Evolutionary conservation across 1,140 invertebrate species (phyloP), one percentile per base, ranked within the genome.

Genomic region (Cotesia chilonis): DNA sequence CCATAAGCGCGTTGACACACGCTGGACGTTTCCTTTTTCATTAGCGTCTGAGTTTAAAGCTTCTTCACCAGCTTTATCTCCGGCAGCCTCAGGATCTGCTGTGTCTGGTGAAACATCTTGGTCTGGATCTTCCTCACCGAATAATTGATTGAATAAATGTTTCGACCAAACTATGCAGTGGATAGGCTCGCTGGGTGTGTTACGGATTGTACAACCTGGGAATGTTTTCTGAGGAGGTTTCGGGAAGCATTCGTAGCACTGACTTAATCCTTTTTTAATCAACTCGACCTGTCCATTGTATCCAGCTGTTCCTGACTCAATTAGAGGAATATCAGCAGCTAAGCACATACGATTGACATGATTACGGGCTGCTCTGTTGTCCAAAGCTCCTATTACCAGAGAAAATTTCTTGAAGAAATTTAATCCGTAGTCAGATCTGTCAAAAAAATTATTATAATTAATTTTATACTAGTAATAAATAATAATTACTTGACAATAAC

Each of bases 141-240:
- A 99, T 3, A 99, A 88, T 87, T 99, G 98, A 88, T 99, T 99
- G 84, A 99, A 99, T 12, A 99, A 89, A 90, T 98, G 96, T 85
- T 99, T 99, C 0, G 97, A 94, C 98, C 98, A 99, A 3, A 99
- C 96, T 79, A 99, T 97, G 83, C 98, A 99, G 86, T 99, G 98
- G 78, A 99, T 98, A 0, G 96, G 95, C 84, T 99, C 97, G 10
- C 97, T 98, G n/a, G 98, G 98, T 4, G 98, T 99, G 82, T 99
- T 99, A 61, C 98, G 90, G 77, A 99, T 99, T 0, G 98, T 99
- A 86, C 98, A 99, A 2, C 96, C 96, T 2, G 98, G 97, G 87
- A 93, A 99, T 9, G 94, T 94, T 85, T 97, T 98, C 80, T 97
- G 95, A 59, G 92, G 89, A 41, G 94, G 91, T 86, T 98, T 97